Evolutionary conservation across 2,888 invertebrate species (phyloP).

Genomic region (Melanostoma mellinum): DNA sequence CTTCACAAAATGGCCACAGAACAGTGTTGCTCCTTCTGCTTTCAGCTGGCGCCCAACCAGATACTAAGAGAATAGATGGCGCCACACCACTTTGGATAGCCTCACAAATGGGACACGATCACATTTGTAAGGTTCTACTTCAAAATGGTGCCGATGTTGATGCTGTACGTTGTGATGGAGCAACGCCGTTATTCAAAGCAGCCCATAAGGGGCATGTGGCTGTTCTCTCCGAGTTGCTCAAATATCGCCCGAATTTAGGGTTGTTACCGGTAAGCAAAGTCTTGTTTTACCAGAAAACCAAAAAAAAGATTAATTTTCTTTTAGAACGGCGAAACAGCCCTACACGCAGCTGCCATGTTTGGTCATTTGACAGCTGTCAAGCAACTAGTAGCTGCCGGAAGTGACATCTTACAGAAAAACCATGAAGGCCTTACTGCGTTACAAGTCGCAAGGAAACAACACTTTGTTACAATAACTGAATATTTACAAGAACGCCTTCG

Average conservation of each 20-base stretch:
- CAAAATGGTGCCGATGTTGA: slow-evolving; percentile 91
- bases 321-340: slow-evolving; percentile 95
- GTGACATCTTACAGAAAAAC: slow-evolving; percentile 87
- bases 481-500: slow-evolving; percentile 79
- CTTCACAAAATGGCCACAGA: slow-evolving; percentile 96
- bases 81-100: slow-evolving; percentile 97
- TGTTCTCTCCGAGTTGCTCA: slow-evolving; percentile 92
- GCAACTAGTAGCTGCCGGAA: slow-evolving; percentile 87
- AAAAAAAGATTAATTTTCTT: slow-evolving; percentile 74
- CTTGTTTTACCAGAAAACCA: neutral
- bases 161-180: slow-evolving; percentile 93
- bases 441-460: slow-evolving; percentile 84
- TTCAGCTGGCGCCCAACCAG: slow-evolving; percentile 88
- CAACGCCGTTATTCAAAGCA: slow-evolving; percentile 96
- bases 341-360: slow-evolving; percentile 95
- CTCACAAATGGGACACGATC: slow-evolving; percentile 96
- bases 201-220: slow-evolving; percentile 96
- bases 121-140: slow-evolving; percentile 89
- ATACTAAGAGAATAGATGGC: slow-evolving; percentile 90
- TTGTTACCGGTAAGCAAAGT: slow-evolving; percentile 87
- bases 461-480: slow-evolving; percentile 80
- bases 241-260: slow-evolving; percentile 91
- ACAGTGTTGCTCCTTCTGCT: slow-evolving; percentile 89
- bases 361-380: slow-evolving; percentile 92
- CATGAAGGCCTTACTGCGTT: slow-evolving; percentile 88